Evolutionary conservation across 1,140 invertebrate genomes (phyloP).

Genomic region (Zaprionus lachaisei): DNA sequence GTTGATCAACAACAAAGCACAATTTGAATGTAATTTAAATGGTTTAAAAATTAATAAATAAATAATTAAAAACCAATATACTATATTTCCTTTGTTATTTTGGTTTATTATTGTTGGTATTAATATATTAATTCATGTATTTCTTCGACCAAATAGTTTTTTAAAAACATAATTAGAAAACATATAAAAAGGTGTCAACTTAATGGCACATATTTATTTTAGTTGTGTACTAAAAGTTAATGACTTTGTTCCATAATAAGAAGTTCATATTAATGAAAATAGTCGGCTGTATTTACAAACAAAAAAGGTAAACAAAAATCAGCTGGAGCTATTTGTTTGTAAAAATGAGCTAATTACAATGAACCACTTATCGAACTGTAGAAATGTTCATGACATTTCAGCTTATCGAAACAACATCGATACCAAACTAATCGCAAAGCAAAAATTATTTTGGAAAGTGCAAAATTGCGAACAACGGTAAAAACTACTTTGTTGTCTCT

Average conservation of each 20-base stretch:
- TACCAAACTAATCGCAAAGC: constrained; percentile 27
- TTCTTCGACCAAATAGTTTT: no score
- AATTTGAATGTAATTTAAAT: not conserved
- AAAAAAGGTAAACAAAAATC: constrained; percentile 43
- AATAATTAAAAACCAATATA: not conserved
- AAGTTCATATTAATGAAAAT: not conserved
- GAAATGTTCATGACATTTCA: not conserved
- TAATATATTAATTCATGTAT: not conserved
- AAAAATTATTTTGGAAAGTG: constrained; percentile 48
- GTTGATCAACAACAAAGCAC: not conserved
- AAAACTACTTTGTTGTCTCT: constrained; percentile 21
- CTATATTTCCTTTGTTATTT: not conserved
- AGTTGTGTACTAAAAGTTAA: not conserved
- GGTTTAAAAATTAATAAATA: not conserved
- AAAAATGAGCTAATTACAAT: constrained; percentile 7
- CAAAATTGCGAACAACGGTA: constrained; percentile 44
- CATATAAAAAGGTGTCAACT: not conserved
- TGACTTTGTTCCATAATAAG: not conserved
- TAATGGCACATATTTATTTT: not conserved
- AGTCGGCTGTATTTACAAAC: constrained; percentile 15
- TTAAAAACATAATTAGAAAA: not conserved
- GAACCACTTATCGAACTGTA: constrained; percentile 26
- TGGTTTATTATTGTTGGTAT: not conserved
- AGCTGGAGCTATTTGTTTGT: constrained; percentile 21
- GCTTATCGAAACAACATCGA: constrained; percentile 23